Evolutionary conservation across 2,113 vertebrate genomes (phyloP), one percentile per base, ranked within the genome.

Genomic region (Anser cygnoides): DNA sequence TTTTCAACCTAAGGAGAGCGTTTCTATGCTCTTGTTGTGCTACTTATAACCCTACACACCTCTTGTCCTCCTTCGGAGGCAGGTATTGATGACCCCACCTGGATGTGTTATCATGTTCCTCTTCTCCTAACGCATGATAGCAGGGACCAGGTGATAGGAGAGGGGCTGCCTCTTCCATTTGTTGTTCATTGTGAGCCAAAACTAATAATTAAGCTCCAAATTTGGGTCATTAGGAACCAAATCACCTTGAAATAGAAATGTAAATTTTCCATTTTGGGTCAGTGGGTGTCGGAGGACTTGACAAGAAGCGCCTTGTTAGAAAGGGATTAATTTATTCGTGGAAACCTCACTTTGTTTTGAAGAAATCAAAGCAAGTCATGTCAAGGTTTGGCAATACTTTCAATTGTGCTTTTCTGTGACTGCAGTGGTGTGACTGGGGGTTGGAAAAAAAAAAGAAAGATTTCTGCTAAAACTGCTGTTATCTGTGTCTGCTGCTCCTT

Each of bases 251-350:
- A 11, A 3, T 37, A 11, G 13, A n/a, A 31, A 12, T 3, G 12
- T 3, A 6, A 29, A 54, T 31, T 75, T 93, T 79, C 57, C 72
- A 26, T 95, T 93, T 89, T 92, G 77, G 89, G 82, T 92, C 89
- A 93, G 75, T 44, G 65, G n/a, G n/a, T 85, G 84, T 91, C 79
- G 43, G 59, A 85, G 76, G 81, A 78, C 88, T 50, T 86, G 80
- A 72, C 61, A 78, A 82, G 71, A 54, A 44, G 35, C 13, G 39
- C 17, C 21, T 78, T 1, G 7, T 44, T 71, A 43, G 65, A 86
- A 92, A 66, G 44, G 55, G 65, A 57, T 89, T 57, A 29, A 79
- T 80, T 90, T 87, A 75, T 92, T 90, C 87, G 68, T 33, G 67
- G 82, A 44, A 90, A 52, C 41, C 52, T 90, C 21, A 2, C 79